Conservation (phyloP, 2,888 invertebrate species). For the Cheilosia variabilis region DNA sequence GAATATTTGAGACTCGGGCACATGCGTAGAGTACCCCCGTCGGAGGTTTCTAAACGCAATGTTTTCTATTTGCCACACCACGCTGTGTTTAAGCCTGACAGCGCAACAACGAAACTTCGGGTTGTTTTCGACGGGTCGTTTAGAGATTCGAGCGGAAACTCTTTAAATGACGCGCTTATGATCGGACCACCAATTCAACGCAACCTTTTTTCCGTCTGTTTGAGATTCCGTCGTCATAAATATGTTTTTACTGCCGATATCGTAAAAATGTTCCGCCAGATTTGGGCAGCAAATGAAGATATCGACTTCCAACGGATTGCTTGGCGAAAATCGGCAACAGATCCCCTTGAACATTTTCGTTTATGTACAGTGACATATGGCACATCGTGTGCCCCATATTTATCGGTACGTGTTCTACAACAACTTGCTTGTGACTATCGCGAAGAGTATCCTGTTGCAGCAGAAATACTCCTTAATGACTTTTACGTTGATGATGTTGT, state of each 20-base stretch:
- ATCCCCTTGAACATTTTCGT: constrained; percentile 13
- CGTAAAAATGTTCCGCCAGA: constrained; percentile 70
- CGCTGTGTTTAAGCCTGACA: constrained; percentile 8
- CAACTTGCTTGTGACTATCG: constrained; percentile 65
- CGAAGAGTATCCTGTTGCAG: background rate
- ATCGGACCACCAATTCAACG: constrained; percentile 35
- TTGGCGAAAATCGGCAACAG: constrained; percentile 27
- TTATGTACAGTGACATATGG: constrained; percentile 35
- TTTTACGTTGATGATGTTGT: constrained; percentile 19
- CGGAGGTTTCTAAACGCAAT: constrained; percentile 43
- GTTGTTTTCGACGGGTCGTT: constrained; percentile 7
- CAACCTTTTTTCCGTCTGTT: constrained; percentile 10
- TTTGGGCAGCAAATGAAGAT: constrained; percentile 24
- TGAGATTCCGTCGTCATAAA: constrained; percentile 28
- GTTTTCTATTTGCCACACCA: constrained; percentile 43
- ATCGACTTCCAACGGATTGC: constrained; percentile 38
- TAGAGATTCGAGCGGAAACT: constrained; percentile 20
- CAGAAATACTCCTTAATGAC: constrained; percentile 38
- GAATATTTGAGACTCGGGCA: constrained; percentile 67
- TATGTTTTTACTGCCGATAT: constrained; percentile 54
- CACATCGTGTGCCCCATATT: constrained; percentile 36
- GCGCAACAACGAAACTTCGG: no score
- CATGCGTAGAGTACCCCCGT: constrained; percentile 41
- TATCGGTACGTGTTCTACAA: constrained; percentile 43
- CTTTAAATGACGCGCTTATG: constrained; percentile 23